Evolutionary conservation across 2,888 invertebrate species (phyloP).

Genomic region (Xanthorhoe designata): DNA sequence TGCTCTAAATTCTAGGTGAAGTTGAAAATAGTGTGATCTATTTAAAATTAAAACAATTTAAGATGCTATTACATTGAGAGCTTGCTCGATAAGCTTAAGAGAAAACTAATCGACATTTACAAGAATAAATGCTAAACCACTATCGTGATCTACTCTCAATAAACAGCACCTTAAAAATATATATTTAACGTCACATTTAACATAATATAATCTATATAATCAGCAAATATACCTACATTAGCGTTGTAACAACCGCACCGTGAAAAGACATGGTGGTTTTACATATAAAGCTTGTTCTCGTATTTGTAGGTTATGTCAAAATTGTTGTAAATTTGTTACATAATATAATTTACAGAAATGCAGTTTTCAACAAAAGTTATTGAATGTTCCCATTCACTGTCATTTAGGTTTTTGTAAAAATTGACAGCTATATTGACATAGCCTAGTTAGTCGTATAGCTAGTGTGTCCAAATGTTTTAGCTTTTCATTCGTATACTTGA

Average conservation of each 20-base stretch:
- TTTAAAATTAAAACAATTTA: slow-evolving; percentile 14
- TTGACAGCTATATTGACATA: slow-evolving; percentile 40
- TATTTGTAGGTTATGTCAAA: slow-evolving; percentile 29
- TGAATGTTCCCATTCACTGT: not conserved
- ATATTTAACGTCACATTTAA: slow-evolving; percentile 25
- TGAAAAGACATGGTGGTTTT: slow-evolving; percentile 66
- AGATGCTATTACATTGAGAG: slow-evolving; percentile 18
- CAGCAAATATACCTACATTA: slow-evolving; percentile 18
- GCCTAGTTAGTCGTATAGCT: slow-evolving; percentile 46
- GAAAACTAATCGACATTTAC: slow-evolving; percentile 2
- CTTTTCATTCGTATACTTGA: slow-evolving; percentile 88
- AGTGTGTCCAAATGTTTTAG: slow-evolving; percentile 67
- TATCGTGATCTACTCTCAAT: slow-evolving; percentile 5
- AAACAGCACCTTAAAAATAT: slow-evolving; percentile 23
- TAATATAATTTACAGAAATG: slow-evolving; percentile 4
- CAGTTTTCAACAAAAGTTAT: slow-evolving; percentile 2
- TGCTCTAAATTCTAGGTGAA: slow-evolving; percentile 37
- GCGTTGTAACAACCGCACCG: slow-evolving; percentile 49
- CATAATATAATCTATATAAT: slow-evolving; percentile 24
- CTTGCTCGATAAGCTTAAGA: not conserved
- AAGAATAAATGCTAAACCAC: slow-evolving; percentile 29
- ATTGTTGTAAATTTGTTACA: slow-evolving; percentile 16
- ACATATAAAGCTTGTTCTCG: slow-evolving; percentile 80
- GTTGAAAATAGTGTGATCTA: slow-evolving; percentile 14
- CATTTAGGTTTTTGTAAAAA: slow-evolving; percentile 11